Evolutionary conservation across 2,888 invertebrate genomes (phyloP).

Genomic region (Sinopyrophorus schimmeli): DNA sequence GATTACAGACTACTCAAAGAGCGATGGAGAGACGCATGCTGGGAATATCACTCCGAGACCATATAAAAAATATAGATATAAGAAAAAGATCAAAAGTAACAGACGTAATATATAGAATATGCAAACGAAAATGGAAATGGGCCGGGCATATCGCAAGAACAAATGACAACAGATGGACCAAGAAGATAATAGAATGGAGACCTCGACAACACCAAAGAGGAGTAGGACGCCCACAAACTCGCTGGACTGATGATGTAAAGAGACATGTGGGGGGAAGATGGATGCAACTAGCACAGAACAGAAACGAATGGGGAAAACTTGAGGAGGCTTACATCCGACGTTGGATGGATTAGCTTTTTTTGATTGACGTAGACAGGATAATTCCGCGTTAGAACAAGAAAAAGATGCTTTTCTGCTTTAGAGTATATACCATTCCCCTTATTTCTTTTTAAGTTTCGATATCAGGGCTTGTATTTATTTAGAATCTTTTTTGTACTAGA

Average conservation of each 20-base stretch:
- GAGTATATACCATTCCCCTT: too few relatives aligned
- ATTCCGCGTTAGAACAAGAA: too few relatives aligned
- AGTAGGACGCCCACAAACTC: background rate
- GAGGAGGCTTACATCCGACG: too few relatives aligned
- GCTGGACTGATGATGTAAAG: background rate
- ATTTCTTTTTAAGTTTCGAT: too few relatives aligned
- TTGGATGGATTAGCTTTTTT: too few relatives aligned
- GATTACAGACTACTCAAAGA: background rate
- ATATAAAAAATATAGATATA: background rate
- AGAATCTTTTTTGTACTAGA: too few relatives aligned
- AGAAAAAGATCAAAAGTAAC: background rate
- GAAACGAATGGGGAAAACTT: too few relatives aligned
- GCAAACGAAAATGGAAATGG: background rate
- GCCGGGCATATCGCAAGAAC: constrained; percentile 1
- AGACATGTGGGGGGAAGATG: too few relatives aligned
- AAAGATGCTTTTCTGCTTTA: too few relatives aligned
- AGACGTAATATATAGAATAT: background rate
- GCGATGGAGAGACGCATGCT: background rate
- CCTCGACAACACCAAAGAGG: background rate
- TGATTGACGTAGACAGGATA: too few relatives aligned
- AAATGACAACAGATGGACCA: constrained; percentile 2
- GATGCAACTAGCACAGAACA: too few relatives aligned
- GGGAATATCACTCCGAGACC: background rate
- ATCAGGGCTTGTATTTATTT: too few relatives aligned
- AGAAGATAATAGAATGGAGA: constrained; percentile 1